Evolutionary conservation across 2,888 invertebrate genomes (phyloP).

Genomic region (Tuta absoluta): DNA sequence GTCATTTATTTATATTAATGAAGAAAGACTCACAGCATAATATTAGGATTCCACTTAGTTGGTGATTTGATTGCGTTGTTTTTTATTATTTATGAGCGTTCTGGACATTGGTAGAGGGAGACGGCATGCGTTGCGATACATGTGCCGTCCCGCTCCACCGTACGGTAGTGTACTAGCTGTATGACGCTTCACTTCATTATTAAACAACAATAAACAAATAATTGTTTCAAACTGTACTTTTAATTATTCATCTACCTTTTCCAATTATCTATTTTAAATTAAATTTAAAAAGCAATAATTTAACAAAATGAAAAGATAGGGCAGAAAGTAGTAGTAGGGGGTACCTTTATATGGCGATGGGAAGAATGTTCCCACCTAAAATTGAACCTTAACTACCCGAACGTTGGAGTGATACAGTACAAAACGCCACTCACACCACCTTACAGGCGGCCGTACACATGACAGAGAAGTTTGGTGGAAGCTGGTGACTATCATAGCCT

Average conservation of each 20-base stretch:
- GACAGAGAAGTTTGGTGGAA: too few species aligned
- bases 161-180: constrained; percentile 72
- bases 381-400: too few species aligned
- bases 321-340: too few species aligned
- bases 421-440: too few species aligned
- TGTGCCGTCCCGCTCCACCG: constrained; percentile 49
- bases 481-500: too few species aligned
- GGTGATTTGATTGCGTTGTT: constrained; percentile 13
- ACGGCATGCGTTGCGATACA: background rate
- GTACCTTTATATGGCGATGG: too few species aligned
- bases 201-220: constrained; percentile 76
- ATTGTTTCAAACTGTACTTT: constrained; percentile 71
- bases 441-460: too few species aligned
- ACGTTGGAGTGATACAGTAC: too few species aligned
- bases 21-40: constrained; percentile 30
- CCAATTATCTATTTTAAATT: background rate
- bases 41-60: constrained; percentile 15
- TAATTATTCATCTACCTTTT: constrained; percentile 38
- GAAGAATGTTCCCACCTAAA: too few species aligned
- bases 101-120: constrained; percentile 18
- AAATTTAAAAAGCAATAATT: background rate
- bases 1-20: constrained; percentile 41
- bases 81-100: constrained; percentile 23
- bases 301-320: too few species aligned
- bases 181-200: constrained; percentile 74